Percentiles rank a stretch among this genome's conserved stretches.
These are phyloP conservation scores for Excalfactoria chinensis DNA, from an alignment of 2,113 vertebrate genomes.

Conservation along the genomic window DNA sequence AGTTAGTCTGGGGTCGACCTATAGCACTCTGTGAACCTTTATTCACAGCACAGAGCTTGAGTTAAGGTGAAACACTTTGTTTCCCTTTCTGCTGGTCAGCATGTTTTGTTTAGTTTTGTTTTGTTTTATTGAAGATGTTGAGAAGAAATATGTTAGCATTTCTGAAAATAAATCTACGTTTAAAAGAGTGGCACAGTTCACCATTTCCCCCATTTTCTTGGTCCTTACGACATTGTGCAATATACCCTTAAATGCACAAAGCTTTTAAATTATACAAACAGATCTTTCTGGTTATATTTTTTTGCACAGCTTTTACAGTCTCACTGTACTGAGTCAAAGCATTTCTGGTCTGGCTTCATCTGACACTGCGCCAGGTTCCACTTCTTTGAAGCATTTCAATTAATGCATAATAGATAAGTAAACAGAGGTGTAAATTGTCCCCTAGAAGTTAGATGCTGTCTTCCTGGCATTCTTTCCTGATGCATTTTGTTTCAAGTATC, in stretches of 20 bases:
- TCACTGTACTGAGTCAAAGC: background rate
- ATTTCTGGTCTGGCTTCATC: background rate
- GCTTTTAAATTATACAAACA: background rate
- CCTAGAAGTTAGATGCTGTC: background rate
- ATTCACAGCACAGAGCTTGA: background rate
- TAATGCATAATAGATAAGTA: background rate
- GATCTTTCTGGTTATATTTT: background rate
- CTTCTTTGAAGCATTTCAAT: constrained; percentile 26
- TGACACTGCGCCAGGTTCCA: background rate
- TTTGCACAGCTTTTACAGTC: background rate
- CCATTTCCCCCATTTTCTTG: background rate
- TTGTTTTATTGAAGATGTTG: background rate
- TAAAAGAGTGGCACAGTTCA: background rate
- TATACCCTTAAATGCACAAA: background rate
- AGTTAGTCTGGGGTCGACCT: background rate
- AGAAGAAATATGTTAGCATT: background rate
- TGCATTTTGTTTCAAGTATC: background rate
- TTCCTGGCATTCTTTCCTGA: background rate
- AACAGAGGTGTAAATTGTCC: background rate
- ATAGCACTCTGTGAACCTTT: background rate
- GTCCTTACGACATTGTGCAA: rapidly evolving
- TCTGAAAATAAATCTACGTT: background rate
- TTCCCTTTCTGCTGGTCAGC: background rate
- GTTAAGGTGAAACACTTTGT: background rate
- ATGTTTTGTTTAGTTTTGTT: background rate